A percentile compares a stretch with the other conserved stretches of the same genome.
phyloP scores from a whole-genome alignment of 1,140 invertebrate genomes.

The Conus betulinus region DNA sequence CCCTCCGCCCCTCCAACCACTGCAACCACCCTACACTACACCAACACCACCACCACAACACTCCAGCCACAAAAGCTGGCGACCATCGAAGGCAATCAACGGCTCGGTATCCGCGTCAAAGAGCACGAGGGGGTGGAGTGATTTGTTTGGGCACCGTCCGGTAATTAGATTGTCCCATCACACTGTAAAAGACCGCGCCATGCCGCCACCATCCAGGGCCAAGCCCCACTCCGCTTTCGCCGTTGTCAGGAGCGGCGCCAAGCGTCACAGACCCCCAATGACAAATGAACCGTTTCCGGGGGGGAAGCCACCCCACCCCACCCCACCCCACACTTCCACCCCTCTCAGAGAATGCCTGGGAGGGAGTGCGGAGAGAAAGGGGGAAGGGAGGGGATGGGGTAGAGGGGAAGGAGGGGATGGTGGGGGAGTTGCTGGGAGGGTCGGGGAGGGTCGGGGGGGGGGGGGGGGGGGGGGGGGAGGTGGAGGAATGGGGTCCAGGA shows the following conservation, averaged over 20 bases:
- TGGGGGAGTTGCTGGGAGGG: too few relatives aligned
- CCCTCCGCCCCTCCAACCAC: not conserved
- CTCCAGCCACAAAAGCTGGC: not conserved
- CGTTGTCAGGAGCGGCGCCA: not conserved
- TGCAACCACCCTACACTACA: not conserved
- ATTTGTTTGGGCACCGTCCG: slow-evolving; percentile 6
- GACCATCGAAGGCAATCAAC: not conserved
- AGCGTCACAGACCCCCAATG: not conserved
- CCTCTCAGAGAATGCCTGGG: not conserved
- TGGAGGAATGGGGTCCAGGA: not conserved
- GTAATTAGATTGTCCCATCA: slow-evolving; percentile 7
- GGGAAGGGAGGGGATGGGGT: not conserved
- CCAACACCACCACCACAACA: not conserved
- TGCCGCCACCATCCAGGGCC: not conserved
- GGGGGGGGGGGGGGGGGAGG: not conserved
- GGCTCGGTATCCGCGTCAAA: not conserved
- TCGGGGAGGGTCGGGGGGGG: not conserved
- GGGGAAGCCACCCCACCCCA: not conserved
- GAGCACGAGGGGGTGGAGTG: not conserved
- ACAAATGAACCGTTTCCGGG: not conserved
- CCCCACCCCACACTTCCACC: not conserved
- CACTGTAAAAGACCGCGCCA: not conserved
- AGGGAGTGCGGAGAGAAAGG: not conserved
- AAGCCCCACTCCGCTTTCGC: not conserved
- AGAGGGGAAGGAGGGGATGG: not conserved